phyloP scores from a whole-genome alignment of 1,140 invertebrate species.

The Musca domestica region DNA sequence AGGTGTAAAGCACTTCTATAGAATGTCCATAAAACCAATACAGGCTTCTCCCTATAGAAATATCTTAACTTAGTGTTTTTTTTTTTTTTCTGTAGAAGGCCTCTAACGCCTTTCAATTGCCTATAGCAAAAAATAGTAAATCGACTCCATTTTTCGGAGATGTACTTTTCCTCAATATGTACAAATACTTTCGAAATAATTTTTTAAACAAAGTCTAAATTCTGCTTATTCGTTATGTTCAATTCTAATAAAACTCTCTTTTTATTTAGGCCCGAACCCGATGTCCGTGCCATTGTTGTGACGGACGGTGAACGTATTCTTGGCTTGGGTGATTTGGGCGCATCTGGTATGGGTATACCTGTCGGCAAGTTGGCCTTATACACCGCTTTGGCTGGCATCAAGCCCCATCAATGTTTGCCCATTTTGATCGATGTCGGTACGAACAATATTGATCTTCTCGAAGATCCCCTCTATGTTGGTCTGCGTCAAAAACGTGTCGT shows the following conservation, averaged over 20 bases:
- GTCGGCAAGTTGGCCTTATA: slow-evolving; percentile 92
- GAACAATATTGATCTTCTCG: slow-evolving; percentile 81
- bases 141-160: too few relatives aligned
- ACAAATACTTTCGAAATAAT: too few relatives aligned
- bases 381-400: slow-evolving; percentile 89
- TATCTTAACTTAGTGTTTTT: too few relatives aligned
- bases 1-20: too few relatives aligned
- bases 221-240: too few relatives aligned
- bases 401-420: slow-evolving; percentile 88
- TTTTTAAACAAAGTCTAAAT: too few relatives aligned
- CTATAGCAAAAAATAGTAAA: too few relatives aligned
- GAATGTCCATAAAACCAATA: too few relatives aligned
- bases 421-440: slow-evolving; percentile 93
- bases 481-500: slow-evolving; percentile 80
- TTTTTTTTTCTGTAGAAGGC: too few relatives aligned
- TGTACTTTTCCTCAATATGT: too few relatives aligned
- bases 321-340: slow-evolving; percentile 90
- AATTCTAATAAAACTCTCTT: not conserved
- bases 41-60: too few relatives aligned
- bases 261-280: slow-evolving; percentile 69
- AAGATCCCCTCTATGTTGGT: slow-evolving; percentile 96
- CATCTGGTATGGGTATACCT: slow-evolving; percentile 88
- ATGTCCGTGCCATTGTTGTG: slow-evolving; percentile 90
- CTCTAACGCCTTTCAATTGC: too few relatives aligned
- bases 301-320: slow-evolving; percentile 94